These are phyloP conservation scores for Charaxes varanes DNA, from an alignment of 1,140 invertebrate species.

Conservation along the genomic window DNA sequence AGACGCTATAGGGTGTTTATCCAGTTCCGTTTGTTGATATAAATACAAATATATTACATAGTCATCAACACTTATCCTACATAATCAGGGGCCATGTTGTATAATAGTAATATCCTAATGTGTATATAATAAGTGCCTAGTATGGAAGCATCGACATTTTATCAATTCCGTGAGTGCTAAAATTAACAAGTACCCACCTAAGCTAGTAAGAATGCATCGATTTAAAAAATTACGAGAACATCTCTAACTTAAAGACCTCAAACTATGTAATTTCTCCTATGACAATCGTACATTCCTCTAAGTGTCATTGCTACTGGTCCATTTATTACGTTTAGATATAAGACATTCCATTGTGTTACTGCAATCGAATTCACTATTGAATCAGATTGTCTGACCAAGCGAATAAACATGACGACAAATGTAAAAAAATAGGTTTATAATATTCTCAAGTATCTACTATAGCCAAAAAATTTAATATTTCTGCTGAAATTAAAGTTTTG, in stretches of 20 bases:
- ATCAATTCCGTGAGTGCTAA: conserved; percentile 69
- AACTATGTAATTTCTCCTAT: conserved; percentile 36
- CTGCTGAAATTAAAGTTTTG: too few relatives aligned
- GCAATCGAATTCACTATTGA: too few relatives aligned
- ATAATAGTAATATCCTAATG: conserved; percentile 4
- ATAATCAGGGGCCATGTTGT: neutral
- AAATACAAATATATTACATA: too few relatives aligned
- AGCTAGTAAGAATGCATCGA: conserved; percentile 17
- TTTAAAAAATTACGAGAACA: conserved; percentile 34
- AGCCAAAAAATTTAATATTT: too few relatives aligned
- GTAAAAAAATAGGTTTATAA: too few relatives aligned
- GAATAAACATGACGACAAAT: too few relatives aligned
- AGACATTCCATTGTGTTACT: too few relatives aligned
- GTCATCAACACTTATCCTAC: neutral
- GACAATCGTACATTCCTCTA: too few relatives aligned
- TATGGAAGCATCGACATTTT: conserved; percentile 63
- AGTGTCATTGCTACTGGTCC: conserved; percentile 62
- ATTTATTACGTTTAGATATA: conserved; percentile 69
- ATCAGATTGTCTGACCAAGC: too few relatives aligned
- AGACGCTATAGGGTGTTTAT: too few relatives aligned
- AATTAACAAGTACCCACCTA: conserved; percentile 46
- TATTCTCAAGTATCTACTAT: too few relatives aligned
- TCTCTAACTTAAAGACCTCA: conserved; percentile 24
- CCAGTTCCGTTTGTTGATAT: too few relatives aligned
- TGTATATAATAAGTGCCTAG: conserved; percentile 23